A percentile compares a stretch with the other conserved stretches of the same genome.
These are phyloP conservation scores for Trypoxylon attenuatum DNA, from an alignment of 2,888 invertebrate species.

Conservation along the genomic window DNA sequence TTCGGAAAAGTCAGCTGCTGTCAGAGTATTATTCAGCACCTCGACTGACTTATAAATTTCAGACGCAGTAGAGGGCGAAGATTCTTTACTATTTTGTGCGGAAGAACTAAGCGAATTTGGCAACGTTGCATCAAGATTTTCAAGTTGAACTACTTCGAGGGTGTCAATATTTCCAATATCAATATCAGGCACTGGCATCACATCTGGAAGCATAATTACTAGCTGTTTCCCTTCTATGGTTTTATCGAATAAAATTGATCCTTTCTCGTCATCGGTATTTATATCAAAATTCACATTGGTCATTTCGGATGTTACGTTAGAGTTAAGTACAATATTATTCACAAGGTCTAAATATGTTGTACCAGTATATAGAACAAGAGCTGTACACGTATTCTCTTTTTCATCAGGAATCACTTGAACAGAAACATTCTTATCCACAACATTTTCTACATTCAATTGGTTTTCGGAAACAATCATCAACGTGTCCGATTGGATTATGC, in stretches of 20 bases:
- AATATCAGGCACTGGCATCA: conserved; percentile 35
- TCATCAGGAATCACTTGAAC: background rate
- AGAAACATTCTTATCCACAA: background rate
- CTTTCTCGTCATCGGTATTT: too few species aligned
- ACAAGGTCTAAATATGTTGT: too few species aligned
- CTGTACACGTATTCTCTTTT: too few species aligned
- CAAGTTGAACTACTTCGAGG: conserved; percentile 17
- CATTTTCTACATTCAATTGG: background rate
- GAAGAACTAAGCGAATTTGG: conserved; percentile 66
- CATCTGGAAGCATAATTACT: conserved; percentile 52
- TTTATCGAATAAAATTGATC: too few species aligned
- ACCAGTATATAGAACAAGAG: too few species aligned
- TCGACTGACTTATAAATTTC: conserved; percentile 47
- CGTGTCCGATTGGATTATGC: conserved; percentile 26
- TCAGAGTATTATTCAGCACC: conserved; percentile 40
- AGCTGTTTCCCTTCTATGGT: conserved; percentile 25
- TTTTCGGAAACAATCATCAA: background rate
- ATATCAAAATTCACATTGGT: too few species aligned
- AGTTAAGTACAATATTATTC: conserved; percentile 5
- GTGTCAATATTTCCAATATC: conserved; percentile 25
- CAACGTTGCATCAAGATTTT: conserved; percentile 50
- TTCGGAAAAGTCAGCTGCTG: too few species aligned
- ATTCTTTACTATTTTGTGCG: conserved; percentile 55
- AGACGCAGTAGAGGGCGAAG: conserved; percentile 49
- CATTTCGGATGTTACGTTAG: background rate